Evolutionary conservation across 2,888 invertebrate species (phyloP).

Genomic region (Argynnis bischoffii): DNA sequence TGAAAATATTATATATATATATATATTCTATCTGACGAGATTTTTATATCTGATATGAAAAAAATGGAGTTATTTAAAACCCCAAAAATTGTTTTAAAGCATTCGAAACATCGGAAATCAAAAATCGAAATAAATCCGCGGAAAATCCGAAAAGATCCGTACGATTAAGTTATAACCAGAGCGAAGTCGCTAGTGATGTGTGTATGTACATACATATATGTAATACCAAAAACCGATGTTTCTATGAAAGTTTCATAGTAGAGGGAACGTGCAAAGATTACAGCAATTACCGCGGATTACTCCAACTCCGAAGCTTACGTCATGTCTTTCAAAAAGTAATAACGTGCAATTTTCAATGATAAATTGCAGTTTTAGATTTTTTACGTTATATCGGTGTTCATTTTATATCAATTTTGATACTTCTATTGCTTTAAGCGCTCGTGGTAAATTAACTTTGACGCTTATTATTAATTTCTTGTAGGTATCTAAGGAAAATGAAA

Average conservation of each 20-base stretch:
- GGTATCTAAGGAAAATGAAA: background rate
- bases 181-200: too few relatives aligned
- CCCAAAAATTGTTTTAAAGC: too few relatives aligned
- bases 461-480: background rate
- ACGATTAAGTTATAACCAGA: too few relatives aligned
- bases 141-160: too few relatives aligned
- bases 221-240: background rate
- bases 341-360: conserved; percentile 13
- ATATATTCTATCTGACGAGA: too few relatives aligned
- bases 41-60: too few relatives aligned
- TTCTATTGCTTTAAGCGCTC: background rate
- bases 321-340: conserved; percentile 12
- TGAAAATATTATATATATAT: too few relatives aligned
- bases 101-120: too few relatives aligned
- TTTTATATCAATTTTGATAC: conserved; percentile 11
- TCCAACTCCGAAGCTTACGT: conserved; percentile 2
- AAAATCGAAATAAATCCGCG: too few relatives aligned
- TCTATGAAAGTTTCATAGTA: background rate
- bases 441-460: conserved; percentile 3
- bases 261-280: background rate
- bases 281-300: conserved; percentile 3
- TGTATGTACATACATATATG: too few relatives aligned
- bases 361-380: conserved; percentile 17
- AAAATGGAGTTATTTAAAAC: too few relatives aligned
- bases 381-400: background rate